Conservation (phyloP, 2,113 vertebrate genomes). For the Vanacampus margaritifer region DNA sequence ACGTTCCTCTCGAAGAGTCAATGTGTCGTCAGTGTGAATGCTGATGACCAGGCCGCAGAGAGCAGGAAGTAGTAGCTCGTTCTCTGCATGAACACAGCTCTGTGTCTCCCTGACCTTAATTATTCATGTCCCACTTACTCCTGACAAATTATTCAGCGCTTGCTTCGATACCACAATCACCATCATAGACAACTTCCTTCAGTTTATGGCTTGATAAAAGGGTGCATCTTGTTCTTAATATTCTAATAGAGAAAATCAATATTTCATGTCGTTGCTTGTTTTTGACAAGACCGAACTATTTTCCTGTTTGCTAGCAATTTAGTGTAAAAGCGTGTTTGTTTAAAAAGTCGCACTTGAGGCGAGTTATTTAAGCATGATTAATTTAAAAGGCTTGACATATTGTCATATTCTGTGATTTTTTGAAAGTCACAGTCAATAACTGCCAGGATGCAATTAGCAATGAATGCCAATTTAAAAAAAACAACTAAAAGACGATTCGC, state of each 20-base stretch:
- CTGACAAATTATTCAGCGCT: conserved; percentile 65
- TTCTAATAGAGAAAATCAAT: conserved; percentile 19
- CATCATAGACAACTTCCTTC: conserved; percentile 37
- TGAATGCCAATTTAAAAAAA: neutral
- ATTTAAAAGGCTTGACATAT: neutral
- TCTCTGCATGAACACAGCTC: conserved; percentile 63
- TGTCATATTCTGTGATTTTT: neutral
- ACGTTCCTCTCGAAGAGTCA: neutral
- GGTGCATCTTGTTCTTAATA: conserved; percentile 19
- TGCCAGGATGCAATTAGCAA: neutral
- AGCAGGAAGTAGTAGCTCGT: conserved; percentile 60
- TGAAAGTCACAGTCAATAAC: neutral
- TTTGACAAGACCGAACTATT: conserved; percentile 13
- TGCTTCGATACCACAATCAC: conserved; percentile 32
- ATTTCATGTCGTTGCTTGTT: conserved; percentile 16
- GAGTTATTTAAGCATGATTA: neutral
- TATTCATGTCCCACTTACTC: conserved; percentile 73
- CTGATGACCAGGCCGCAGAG: conserved; percentile 58
- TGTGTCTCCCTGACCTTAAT: conserved; percentile 69
- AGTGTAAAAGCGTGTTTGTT: neutral
- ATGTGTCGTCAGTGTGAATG: conserved; percentile 47
- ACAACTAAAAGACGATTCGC: neutral
- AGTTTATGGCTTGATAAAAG: conserved; percentile 24
- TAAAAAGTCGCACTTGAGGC: neutral
- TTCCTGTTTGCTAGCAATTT: neutral